Evolutionary conservation across 2,888 invertebrate species (phyloP).

Genomic region (Escarpia spicata): DNA sequence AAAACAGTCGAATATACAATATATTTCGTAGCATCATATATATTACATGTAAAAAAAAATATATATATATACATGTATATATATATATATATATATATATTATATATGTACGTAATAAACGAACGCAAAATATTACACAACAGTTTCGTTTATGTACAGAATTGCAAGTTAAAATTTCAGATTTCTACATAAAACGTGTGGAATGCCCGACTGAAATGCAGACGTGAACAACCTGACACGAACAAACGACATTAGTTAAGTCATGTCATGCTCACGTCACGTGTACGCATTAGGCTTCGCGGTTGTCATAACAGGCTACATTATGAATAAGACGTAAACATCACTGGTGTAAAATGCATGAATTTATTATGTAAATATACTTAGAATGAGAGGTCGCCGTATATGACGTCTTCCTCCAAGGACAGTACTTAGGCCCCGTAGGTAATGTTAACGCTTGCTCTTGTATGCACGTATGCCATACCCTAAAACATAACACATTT

Average conservation of each 20-base stretch:
- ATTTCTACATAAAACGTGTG: no score
- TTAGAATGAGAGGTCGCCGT: not conserved
- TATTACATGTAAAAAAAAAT: no score
- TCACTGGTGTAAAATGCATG: not conserved
- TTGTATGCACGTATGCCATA: not conserved
- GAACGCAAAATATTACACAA: no score
- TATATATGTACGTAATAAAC: no score
- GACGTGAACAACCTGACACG: not conserved
- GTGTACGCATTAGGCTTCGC: not conserved
- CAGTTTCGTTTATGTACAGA: no score
- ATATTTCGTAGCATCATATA: no score
- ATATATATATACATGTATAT: no score
- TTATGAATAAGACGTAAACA: not conserved
- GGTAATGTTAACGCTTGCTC: not conserved
- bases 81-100: no score
- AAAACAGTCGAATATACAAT: no score
- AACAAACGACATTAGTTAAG: not conserved
- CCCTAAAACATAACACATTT: no score
- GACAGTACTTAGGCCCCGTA: not conserved
- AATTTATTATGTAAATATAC: not conserved
- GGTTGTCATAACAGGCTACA: not conserved
- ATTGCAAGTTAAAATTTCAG: no score
- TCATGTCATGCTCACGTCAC: not conserved
- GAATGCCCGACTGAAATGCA: not conserved
- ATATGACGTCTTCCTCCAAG: not conserved